Evolutionary conservation across 2,113 vertebrate species (phyloP).

Genomic region (Thymallus thymallus): DNA sequence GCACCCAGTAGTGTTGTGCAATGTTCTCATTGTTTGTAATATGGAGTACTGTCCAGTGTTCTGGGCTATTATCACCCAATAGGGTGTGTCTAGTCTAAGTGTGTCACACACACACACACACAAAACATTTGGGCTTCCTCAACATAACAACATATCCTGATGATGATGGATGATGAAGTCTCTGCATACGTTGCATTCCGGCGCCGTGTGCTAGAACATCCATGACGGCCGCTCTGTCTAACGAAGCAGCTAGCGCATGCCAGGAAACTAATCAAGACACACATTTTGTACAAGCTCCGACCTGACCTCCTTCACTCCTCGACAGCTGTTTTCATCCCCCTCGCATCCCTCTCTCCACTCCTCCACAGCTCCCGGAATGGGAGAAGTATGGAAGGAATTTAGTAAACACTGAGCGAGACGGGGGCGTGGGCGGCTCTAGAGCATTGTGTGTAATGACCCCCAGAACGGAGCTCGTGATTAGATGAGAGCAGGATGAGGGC

Average conservation of each 20-base stretch:
- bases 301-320: slow-evolving; percentile 23
- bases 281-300: slow-evolving; percentile 27
- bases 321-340: slow-evolving; percentile 46
- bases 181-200: not conserved
- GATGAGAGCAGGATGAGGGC: slow-evolving; percentile 49
- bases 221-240: not conserved
- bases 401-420: slow-evolving; percentile 31
- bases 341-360: not conserved
- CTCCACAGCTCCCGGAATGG: slow-evolving; percentile 23
- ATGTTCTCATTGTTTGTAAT: too few relatives aligned
- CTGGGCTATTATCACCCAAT: too few relatives aligned
- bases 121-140: too few relatives aligned
- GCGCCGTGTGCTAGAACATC: not conserved
- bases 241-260: not conserved
- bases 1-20: too few relatives aligned
- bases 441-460: slow-evolving; percentile 52
- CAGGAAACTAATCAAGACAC: not conserved
- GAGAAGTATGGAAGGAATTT: slow-evolving; percentile 57
- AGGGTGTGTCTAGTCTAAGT: too few relatives aligned
- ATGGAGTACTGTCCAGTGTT: too few relatives aligned
- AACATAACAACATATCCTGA: too few relatives aligned
- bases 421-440: slow-evolving; percentile 48
- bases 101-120: too few relatives aligned
- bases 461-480: slow-evolving; percentile 34
- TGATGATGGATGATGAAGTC: not conserved